Conservation (phyloP, 2,113 vertebrate species). For the Pipa parva region DNA sequence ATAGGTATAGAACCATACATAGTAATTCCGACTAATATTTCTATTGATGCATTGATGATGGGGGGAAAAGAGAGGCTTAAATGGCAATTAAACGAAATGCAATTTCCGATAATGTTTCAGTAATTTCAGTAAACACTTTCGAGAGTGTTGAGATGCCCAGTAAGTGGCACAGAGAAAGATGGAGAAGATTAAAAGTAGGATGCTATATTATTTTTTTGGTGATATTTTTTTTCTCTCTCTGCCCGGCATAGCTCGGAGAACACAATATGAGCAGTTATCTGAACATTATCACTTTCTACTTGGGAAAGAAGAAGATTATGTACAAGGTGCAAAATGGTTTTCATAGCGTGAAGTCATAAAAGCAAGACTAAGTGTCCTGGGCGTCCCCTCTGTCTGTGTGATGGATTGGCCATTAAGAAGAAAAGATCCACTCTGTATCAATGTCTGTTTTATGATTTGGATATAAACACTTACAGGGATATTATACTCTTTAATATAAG, state of each 20-base stretch:
- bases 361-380: neutral
- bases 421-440: neutral
- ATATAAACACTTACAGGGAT: neutral
- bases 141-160: neutral
- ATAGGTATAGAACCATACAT: neutral
- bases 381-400: neutral
- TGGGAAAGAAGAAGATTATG: neutral
- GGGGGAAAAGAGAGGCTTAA: neutral
- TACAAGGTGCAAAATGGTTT: neutral
- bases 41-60: constrained; percentile 3
- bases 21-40: neutral
- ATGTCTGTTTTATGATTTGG: neutral
- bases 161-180: neutral
- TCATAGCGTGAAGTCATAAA: neutral
- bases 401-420: neutral
- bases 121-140: constrained; percentile 7
- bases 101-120: neutral
- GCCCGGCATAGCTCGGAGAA: neutral
- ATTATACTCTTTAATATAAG: too few relatives aligned
- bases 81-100: constrained; percentile 25
- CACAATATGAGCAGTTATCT: neutral
- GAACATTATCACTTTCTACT: neutral
- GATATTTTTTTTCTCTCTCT: constrained; percentile 8
- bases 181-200: neutral
- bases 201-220: neutral